phyloP scores from a whole-genome alignment of 1,140 invertebrate species.

The Pristionchus pacificus region DNA sequence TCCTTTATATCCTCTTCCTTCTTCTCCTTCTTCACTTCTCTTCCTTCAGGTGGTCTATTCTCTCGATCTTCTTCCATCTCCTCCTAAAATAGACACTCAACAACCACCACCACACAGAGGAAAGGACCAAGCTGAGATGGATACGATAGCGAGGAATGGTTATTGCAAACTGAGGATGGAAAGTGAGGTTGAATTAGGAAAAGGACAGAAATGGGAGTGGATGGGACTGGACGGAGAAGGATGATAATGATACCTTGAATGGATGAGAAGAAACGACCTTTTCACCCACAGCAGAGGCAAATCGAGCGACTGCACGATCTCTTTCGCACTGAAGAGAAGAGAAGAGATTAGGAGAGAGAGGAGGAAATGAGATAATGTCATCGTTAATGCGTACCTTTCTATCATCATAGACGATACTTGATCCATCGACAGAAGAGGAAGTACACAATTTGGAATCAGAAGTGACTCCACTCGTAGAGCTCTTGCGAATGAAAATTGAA shows the following conservation, averaged over 20 bases:
- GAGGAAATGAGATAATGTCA: too few species aligned
- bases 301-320: conserved; percentile 15
- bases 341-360: too few species aligned
- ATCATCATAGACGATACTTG: neutral
- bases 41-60: too few species aligned
- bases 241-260: conserved; percentile 5
- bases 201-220: conserved; percentile 4
- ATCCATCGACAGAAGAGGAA: conserved; percentile 18
- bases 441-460: conserved; percentile 19
- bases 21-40: too few species aligned
- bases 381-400: conserved; percentile 1
- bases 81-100: too few species aligned
- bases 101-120: too few species aligned
- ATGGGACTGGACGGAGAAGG: neutral
- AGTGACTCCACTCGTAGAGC: neutral
- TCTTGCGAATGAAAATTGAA: too few species aligned
- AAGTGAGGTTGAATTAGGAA: neutral
- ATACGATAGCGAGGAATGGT: neutral
- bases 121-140: too few species aligned
- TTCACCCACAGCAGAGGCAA: neutral
- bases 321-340: conserved; percentile 7
- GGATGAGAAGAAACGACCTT: neutral
- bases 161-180: neutral
- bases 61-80: too few species aligned
- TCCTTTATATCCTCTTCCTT: too few species aligned